These are phyloP conservation scores for Typhlomys cinereus DNA, from an alignment of 2,113 vertebrate species.

Conservation along the genomic window DNA sequence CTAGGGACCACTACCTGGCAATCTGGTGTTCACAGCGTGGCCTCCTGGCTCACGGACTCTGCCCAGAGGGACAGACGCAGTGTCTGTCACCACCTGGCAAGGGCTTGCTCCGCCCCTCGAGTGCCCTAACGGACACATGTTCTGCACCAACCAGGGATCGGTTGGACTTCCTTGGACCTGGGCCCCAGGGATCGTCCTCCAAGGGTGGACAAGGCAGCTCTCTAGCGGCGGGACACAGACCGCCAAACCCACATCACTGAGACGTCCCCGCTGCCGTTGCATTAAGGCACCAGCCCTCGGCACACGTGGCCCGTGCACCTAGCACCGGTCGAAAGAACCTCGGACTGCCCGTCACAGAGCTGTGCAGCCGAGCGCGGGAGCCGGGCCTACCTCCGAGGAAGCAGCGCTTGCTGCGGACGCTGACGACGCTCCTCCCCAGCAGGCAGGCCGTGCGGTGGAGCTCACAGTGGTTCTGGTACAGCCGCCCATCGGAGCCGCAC, in stretches of 20 bases:
- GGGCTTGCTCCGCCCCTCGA: fast-evolving
- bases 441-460: slow-evolving; percentile 93
- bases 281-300: not conserved
- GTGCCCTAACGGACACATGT: not conserved
- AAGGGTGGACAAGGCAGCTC: not conserved
- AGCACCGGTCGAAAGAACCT: not conserved
- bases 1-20: not conserved
- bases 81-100: not conserved
- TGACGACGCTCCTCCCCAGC: slow-evolving; percentile 89
- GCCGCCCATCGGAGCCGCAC: slow-evolving; percentile 94
- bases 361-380: not conserved
- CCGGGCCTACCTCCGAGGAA: slow-evolving; percentile 94
- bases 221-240: not conserved
- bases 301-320: not conserved
- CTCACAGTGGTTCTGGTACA: slow-evolving; percentile 97
- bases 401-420: slow-evolving; percentile 93
- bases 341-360: not conserved
- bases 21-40: too few relatives aligned
- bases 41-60: not conserved
- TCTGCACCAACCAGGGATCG: not conserved
- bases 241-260: fast-evolving
- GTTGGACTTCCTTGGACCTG: not conserved
- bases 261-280: fast-evolving
- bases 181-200: not conserved
- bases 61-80: not conserved